phyloP scores from a whole-genome alignment of 2,797 vertebrate species.

The Mus minutoides region DNA sequence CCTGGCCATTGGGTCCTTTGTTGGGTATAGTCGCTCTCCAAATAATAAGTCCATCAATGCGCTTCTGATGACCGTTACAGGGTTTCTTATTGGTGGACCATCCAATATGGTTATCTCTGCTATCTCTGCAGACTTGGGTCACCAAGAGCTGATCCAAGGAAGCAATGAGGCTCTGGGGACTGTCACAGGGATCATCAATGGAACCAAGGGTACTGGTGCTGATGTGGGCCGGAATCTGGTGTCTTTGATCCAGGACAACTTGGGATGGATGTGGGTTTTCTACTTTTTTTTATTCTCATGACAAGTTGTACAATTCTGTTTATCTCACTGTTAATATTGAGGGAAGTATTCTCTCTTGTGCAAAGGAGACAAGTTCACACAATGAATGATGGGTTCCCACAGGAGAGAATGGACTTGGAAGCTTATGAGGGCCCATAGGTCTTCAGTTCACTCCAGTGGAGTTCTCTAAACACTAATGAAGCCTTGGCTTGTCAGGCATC shows the following conservation, averaged over 20 bases:
- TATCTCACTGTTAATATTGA: constrained; percentile 91
- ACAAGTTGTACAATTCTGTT: constrained; percentile 93
- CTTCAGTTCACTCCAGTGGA: neutral
- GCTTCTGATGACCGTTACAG: constrained; percentile 92
- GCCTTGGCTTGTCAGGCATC: neutral
- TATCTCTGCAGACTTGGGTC: too few relatives aligned
- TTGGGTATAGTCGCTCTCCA: constrained; percentile 97
- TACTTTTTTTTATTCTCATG: constrained; percentile 96
- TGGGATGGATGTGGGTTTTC: constrained; percentile 96
- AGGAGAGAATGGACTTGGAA: neutral
- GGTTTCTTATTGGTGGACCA: constrained; percentile 50
- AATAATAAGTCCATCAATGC: constrained; percentile 93
- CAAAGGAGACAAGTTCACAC: constrained; percentile 81
- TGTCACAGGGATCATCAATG: too few relatives aligned
- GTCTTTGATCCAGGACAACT: constrained; percentile 94
- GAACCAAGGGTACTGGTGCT: too few relatives aligned
- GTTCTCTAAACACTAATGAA: neutral
- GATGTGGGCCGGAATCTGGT: constrained; percentile 88
- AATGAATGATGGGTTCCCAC: constrained; percentile 75
- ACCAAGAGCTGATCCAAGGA: too few relatives aligned
- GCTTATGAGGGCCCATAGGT: neutral
- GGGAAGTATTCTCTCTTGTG: constrained; percentile 89
- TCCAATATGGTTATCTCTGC: too few relatives aligned
- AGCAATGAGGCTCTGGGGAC: too few relatives aligned
- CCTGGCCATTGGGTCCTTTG: constrained; percentile 92